These are phyloP conservation scores for Corythaixoides concolor DNA, from an alignment of 2,113 vertebrate species.

Conservation along the genomic window DNA sequence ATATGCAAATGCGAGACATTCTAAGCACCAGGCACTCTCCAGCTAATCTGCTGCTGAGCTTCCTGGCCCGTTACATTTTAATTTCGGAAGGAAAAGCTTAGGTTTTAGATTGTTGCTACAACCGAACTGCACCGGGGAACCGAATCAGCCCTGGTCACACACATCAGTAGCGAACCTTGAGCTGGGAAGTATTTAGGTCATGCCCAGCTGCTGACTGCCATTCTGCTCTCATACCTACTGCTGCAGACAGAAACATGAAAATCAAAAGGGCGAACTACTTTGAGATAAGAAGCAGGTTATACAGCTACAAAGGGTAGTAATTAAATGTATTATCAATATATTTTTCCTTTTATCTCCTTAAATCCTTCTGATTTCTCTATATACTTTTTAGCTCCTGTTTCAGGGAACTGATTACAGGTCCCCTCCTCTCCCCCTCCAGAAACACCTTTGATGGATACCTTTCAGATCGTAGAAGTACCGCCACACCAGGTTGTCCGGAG, in stretches of 20 bases:
- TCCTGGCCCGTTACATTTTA: neutral
- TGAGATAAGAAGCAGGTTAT: neutral
- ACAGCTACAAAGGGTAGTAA: neutral
- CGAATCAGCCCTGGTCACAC: neutral
- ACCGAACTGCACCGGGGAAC: too few relatives aligned
- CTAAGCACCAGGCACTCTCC: neutral
- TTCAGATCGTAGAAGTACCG: conserved; percentile 73
- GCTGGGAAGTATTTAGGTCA: neutral
- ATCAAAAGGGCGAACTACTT: neutral
- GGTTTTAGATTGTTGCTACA: neutral
- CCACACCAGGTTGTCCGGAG: conserved; percentile 56
- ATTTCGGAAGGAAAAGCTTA: neutral
- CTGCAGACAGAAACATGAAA: neutral
- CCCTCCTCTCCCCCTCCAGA: neutral
- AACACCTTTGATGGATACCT: conserved; percentile 4
- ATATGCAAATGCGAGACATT: neutral
- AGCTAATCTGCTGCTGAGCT: neutral
- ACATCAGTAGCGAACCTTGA: neutral
- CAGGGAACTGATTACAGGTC: too few relatives aligned
- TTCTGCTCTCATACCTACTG: neutral
- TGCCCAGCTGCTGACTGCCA: neutral
- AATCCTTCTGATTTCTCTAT: neutral
- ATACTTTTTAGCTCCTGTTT: neutral
- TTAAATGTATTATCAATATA: neutral
- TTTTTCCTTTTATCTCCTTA: neutral